Evolutionary conservation across 2,797 vertebrate genomes (phyloP).

Genomic region (Clarias platycephalus): DNA sequence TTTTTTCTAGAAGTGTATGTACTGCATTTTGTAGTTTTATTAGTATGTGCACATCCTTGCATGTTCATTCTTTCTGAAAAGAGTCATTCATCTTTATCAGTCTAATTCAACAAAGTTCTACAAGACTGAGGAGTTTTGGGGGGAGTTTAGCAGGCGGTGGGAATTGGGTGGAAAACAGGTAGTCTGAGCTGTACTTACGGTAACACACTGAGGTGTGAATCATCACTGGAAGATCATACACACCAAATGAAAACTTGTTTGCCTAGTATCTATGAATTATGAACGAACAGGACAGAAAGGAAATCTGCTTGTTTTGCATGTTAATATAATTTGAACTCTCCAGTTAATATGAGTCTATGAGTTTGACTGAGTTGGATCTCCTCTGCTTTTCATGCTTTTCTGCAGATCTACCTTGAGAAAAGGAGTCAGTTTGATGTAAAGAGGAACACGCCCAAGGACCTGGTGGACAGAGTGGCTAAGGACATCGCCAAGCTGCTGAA

Average conservation of each 20-base stretch:
- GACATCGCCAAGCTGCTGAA: conserved; percentile 93
- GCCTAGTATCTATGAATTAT: background rate
- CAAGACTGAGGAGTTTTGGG: background rate
- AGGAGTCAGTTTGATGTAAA: conserved; percentile 94
- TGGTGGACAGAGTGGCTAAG: conserved; percentile 91
- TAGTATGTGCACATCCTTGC: background rate
- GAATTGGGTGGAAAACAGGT: background rate
- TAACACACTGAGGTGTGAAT: background rate
- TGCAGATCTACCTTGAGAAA: conserved; percentile 95
- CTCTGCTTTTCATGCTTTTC: conserved; percentile 50
- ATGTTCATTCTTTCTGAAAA: background rate
- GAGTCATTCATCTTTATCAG: background rate
- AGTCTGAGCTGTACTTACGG: background rate
- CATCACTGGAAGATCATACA: background rate
- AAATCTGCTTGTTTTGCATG: background rate
- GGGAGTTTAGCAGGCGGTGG: background rate
- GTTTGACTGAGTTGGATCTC: conserved; percentile 2
- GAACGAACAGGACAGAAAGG: background rate
- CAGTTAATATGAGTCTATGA: too few species aligned
- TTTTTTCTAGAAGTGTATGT: background rate
- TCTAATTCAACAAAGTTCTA: background rate
- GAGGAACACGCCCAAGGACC: conserved; percentile 88
- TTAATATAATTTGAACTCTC: background rate
- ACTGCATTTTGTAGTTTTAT: background rate
- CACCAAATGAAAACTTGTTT: background rate